These are phyloP conservation scores for Diplosoma virens DNA, from an alignment of 23 tunicate species.

Conservation along the genomic window DNA sequence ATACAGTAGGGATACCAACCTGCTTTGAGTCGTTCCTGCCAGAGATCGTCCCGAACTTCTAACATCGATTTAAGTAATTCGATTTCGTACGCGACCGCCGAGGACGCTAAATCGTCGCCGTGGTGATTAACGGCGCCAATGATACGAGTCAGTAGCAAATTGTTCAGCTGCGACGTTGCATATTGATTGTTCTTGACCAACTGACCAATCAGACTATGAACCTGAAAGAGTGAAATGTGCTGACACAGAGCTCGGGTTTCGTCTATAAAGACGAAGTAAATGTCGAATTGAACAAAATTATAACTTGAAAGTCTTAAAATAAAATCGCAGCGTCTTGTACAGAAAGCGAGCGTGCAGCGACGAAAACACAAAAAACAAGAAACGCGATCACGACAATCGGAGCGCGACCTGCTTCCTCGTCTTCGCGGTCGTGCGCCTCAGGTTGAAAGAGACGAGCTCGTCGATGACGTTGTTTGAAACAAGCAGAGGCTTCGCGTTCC, in stretches of 20 bases:
- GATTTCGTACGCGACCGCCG: conserved; percentile 79
- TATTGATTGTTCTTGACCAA: conserved; percentile 59
- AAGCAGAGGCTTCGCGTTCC: conserved; percentile 57
- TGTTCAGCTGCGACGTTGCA: conserved; percentile 73
- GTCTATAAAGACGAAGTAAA: too few relatives aligned
- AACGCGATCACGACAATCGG: not conserved
- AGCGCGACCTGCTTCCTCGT: conserved; percentile 56
- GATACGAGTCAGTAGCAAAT: conserved; percentile 57
- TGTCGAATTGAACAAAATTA: too few relatives aligned
- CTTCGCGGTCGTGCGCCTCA: conserved; percentile 63
- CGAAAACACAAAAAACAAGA: not conserved
- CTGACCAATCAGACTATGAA: conserved; percentile 76
- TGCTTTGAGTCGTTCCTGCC: conserved; percentile 79
- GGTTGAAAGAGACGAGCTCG: conserved; percentile 57
- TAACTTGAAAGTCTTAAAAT: too few relatives aligned
- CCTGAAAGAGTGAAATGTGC: too few relatives aligned
- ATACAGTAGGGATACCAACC: conserved; percentile 47
- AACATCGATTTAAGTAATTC: conserved; percentile 69
- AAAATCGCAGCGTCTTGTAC: too few relatives aligned
- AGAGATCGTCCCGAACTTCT: conserved; percentile 57
- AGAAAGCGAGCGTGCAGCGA: not conserved
- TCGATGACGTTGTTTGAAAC: conserved; percentile 58
- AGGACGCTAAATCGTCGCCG: conserved; percentile 78
- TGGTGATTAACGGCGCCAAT: conserved; percentile 78
- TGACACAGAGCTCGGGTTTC: too few relatives aligned